Evolutionary conservation across 2,888 invertebrate species (phyloP), one percentile per base, ranked within the genome.

Genomic region (Gymnoscelis rufifasciata): DNA sequence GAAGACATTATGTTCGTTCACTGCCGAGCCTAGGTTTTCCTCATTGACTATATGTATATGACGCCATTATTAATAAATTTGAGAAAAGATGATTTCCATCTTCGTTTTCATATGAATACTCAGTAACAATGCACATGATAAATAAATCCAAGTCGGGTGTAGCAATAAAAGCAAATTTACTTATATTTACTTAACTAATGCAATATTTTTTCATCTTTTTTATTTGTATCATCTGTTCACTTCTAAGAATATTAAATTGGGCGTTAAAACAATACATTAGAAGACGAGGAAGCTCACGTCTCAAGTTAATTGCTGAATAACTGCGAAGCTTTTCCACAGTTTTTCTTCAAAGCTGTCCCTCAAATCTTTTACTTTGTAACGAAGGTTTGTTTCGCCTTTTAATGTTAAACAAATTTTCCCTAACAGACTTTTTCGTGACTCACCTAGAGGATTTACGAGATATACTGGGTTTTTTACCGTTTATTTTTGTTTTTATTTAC

Each of bases 341-440:
- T 76, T 76, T 72, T 64, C 66, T 66, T 66, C 60, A 67, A 65
- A 69, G 62, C 66, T 65, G 72, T 71, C 67, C 56, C 64, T 76
- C 68, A 78, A 82, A 81, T 80, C 74, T 79, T 75, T 77, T 76
- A 71, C 74, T 74, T 77, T 73, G 68, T 71, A 69, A 56, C 61
- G 57, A 53, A 68, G 70, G 70, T 74, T 66, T 75, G 70, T 74
- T 66, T 75, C 71, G 71, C 77, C 81, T 71, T 79, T 80, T 82
- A 77, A 79, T 76, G 76, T 79, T 83, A 82, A 82, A 79, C 79
- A 83, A 82, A 83, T 84, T 83, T 82, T 64, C 74, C 67, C 66
- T 77, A 83, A 83, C 77, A 81, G 83, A 79, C 78, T 82, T 81
- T 77, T 69, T 71, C 66, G 74, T 71, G 78, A 72, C 74, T 76